A percentile compares a stretch with the other conserved stretches of the same genome.
phyloP scores from a whole-genome alignment of 2,888 invertebrate species.

The Nomada lathburiana region DNA sequence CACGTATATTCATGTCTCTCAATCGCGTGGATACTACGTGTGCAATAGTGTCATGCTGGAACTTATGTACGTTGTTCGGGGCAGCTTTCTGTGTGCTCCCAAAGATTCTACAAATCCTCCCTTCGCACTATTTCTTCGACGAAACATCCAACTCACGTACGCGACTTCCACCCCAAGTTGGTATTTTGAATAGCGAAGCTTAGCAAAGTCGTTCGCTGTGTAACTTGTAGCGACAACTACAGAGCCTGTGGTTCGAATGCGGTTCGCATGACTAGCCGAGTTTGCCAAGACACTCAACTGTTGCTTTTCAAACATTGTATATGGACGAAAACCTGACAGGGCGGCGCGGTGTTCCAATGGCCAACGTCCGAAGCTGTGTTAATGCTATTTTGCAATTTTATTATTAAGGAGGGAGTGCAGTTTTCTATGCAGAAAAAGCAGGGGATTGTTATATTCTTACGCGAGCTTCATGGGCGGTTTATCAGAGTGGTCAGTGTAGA shows the following conservation, averaged over 20 bases:
- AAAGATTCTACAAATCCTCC: slow-evolving; percentile 20
- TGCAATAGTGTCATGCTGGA: not conserved
- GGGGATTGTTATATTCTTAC: not conserved
- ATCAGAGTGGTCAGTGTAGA: not conserved
- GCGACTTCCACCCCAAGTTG: slow-evolving; percentile 11
- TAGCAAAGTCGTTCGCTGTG: slow-evolving; percentile 4
- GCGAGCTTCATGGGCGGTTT: too few species aligned
- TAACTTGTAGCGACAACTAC: slow-evolving; percentile 32
- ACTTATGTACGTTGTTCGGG: not conserved
- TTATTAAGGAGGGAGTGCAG: not conserved
- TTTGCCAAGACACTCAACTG: slow-evolving; percentile 48
- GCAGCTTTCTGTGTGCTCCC: not conserved
- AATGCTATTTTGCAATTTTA: slow-evolving; percentile 21
- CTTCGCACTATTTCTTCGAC: slow-evolving; percentile 8
- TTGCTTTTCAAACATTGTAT: slow-evolving; percentile 14
- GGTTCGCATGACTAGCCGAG: slow-evolving; percentile 72
- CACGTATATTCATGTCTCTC: too few species aligned
- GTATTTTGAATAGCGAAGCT: slow-evolving; percentile 28
- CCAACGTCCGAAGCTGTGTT: not conserved
- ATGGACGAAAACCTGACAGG: slow-evolving; percentile 16
- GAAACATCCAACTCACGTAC: not conserved
- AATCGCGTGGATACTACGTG: not conserved
- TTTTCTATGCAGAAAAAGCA: not conserved
- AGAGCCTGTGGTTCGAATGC: slow-evolving; percentile 64
- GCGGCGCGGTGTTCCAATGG: not conserved